phyloP scores from a whole-genome alignment of 2,113 vertebrate genomes.

The Ptychochromis oligacanthus region DNA sequence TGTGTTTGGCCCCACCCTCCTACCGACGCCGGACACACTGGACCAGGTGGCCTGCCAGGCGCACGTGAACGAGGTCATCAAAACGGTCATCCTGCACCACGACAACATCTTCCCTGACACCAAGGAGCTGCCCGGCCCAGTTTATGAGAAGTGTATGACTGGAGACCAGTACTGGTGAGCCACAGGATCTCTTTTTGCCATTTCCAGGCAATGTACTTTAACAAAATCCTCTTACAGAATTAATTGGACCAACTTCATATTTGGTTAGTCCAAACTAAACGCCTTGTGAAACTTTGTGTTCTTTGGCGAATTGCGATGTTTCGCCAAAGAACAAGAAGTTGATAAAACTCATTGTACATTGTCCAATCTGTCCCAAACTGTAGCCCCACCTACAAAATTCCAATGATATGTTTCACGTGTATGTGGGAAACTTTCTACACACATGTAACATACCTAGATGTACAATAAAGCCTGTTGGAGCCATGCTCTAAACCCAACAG shows the following conservation, averaged over 20 bases:
- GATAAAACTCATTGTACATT: too few relatives aligned
- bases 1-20: conserved; percentile 95
- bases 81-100: conserved; percentile 97
- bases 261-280: background rate
- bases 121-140: conserved; percentile 95
- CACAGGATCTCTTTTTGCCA: background rate
- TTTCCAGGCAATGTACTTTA: too few relatives aligned
- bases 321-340: too few relatives aligned
- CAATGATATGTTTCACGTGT: too few relatives aligned
- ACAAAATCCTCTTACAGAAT: too few relatives aligned
- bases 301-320: too few relatives aligned
- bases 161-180: conserved; percentile 97
- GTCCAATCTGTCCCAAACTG: too few relatives aligned
- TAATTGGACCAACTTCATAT: too few relatives aligned
- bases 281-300: too few relatives aligned
- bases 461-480: background rate
- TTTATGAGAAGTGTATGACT: conserved; percentile 99
- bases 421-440: background rate
- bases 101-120: conserved; percentile 95
- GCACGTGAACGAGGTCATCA: conserved; percentile 96
- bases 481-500: background rate
- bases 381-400: too few relatives aligned
- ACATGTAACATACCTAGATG: background rate
- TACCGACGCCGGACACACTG: conserved; percentile 95
- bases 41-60: conserved; percentile 98